Evolutionary conservation across 30 jellyfish, hydroid and myxozoan species (phyloP), one percentile per base, ranked within the genome.

Genomic region (Pseudorhiza aurosa): DNA sequence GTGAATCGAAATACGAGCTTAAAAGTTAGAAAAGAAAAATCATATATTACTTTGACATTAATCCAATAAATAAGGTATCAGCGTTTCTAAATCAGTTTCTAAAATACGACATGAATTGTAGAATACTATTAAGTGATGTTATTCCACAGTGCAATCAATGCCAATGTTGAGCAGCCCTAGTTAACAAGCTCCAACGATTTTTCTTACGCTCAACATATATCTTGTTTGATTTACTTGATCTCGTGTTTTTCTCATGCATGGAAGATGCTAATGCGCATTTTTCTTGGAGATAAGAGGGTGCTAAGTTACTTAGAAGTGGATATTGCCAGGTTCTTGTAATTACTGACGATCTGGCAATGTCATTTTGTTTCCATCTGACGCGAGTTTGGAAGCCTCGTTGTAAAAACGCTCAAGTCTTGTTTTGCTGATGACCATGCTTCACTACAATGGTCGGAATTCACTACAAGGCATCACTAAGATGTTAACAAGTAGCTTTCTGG

Each of bases 351-450:
- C 86, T 43, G 44, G 57, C 29, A 70, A 17, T 45, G 84, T 2
- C 27, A 73, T 25, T 49, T 63, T 49, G 75, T 73, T 63, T 73
- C 40, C 63, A 73, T 73, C 11, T 3, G 86, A 50, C n/a, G 86
- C 86, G 86, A 73, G 86, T 73, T 73, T 73, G 22, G 86, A 12
- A 27, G 86, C 86, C 72, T 73, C 36, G 73, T 33, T 31, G 53
- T 56, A 73, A 63, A 73, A 75, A 35, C 74, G 86, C 25, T 21
- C 86, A 43, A 45, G 62, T 50, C 75, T 53, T 75, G 50, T 50
- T 73, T 53, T 50, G 86, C 75, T 73, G 86, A 73, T 27, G 75
- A 56, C 86, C 85, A 71, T 71, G 46, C 85, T 50, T 71, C 85
- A 71, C 77, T 5, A 71, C 85, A 46, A 58, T 49, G 49, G 33